Percentiles rank a stretch among this genome's conserved stretches.
Conservation (phyloP, 2,888 invertebrate species). For the Tinea trinotella region DNA sequence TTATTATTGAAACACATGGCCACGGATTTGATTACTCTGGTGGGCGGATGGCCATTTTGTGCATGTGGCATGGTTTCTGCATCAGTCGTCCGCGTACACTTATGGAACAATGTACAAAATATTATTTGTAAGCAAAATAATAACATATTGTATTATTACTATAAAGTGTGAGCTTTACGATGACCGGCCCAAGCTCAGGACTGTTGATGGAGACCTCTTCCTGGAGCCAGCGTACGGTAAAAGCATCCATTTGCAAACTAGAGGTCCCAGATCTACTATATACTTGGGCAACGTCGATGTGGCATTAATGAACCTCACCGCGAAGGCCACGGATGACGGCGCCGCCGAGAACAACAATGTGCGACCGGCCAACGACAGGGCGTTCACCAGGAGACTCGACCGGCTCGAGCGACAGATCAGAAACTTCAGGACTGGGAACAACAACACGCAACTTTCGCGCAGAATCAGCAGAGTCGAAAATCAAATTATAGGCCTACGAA, state of each 20-base stretch:
- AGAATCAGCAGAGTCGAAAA: conserved; percentile 41
- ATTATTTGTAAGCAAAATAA: conserved; percentile 31
- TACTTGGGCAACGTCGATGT: conserved; percentile 81
- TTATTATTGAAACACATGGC: too few relatives aligned
- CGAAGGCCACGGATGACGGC: too few relatives aligned
- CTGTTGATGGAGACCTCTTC: conserved; percentile 82
- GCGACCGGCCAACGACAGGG: too few relatives aligned
- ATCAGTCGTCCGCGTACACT: not conserved
- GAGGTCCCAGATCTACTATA: conserved; percentile 77
- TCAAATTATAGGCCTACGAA: conserved; percentile 54
- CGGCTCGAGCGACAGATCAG: conserved; percentile 33
- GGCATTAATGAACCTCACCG: conserved; percentile 36
- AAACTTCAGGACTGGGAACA: not conserved
- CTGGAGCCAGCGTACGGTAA: conserved; percentile 83
- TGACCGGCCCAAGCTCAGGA: conserved; percentile 71
- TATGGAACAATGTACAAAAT: conserved; percentile 30
- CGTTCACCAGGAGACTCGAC: conserved; percentile 38
- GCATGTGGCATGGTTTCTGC: not conserved
- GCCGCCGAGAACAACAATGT: too few relatives aligned
- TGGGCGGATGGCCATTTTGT: too few relatives aligned
- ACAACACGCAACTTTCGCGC: conserved; percentile 35
- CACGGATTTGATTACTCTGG: too few relatives aligned
- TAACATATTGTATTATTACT: conserved; percentile 33
- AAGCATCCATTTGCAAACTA: conserved; percentile 82
- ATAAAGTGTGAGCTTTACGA: conserved; percentile 71